Base-by-base conservation (phyloP, 2,113 vertebrate genomes). In the Tiliqua scincoides region DNA sequence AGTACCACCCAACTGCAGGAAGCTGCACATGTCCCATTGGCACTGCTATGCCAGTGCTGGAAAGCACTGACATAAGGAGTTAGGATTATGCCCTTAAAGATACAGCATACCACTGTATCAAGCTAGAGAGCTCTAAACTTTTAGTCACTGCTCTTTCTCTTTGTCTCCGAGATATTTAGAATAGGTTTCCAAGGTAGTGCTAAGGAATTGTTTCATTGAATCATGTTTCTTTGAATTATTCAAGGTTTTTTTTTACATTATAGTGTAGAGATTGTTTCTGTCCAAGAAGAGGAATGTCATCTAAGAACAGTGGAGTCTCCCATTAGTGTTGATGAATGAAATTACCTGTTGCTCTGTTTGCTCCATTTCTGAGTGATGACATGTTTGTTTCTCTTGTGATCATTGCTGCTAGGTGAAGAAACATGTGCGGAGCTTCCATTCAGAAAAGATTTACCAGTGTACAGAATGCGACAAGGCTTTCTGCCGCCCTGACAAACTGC, bases 361-460 rank as follows among this genome's bases (percentile, higher is more conserved):
- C 27, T 65, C 3, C 62, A 67, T 65, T 12, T 82, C 35, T 82
- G 48, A 91, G 62, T 59, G 25, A 40, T 27, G 20, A 67, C 9
- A 15, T 27, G 59, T 32, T 88, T 75, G 74, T 93, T 32, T 10
- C 5, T 21, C 3, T 30, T 23, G 67, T 30, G 30, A 20, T 62
- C 37, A 6, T 73, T 32, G 9, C 59, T 48, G 67, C 67, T 76
- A 99, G 99, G 97, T 99, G 75, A 99, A 99, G 95, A 99, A 99
- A 73, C 99, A 99, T 0, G 98, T 99, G 12, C 98, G 99, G 79
- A 99, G 98, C 88, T 99, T 99, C 94, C 99, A 99, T 86, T 99
- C 98, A 0, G 99, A 99, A 86, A 99, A 99, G 96, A 97, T 99
- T 72, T 99, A 99, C 93, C 98, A 98, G 95, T 99, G 99, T 4